Base-by-base conservation (phyloP, 1,140 invertebrate species). In the Trichonephila clavata region DNA sequence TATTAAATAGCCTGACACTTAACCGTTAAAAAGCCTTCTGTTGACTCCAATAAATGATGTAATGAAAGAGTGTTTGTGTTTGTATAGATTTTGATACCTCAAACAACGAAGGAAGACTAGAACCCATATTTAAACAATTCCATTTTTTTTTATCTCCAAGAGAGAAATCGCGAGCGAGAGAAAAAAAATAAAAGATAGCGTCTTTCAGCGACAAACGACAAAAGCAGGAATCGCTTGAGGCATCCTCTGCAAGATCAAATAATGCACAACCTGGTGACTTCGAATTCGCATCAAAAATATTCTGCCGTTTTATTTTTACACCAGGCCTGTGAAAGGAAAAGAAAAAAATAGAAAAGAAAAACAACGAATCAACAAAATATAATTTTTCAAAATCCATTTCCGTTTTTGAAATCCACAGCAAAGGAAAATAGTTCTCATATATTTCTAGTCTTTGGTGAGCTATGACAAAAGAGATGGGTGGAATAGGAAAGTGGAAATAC, bases 341-440 rank as follows among this genome's bases (percentile, higher is more conserved):
- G 77, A 83, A 20, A 59, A 63, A 83, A 81, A 81, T 24, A 81
- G 39, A 27, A n/a, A 32, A 32, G 21, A 81, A 39, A 90, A 80
- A 63, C 24, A 63, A 77, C 71, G 71, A 77, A 83, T 89, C 61
- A 61, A 71, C 63, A 89, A 71, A 89, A 89, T 89, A 89, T 89
- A 89, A 89, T 89, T 89, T 71, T 89, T 71, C 27, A 60, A 89
- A 89, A 89, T 89, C 86, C 63, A 89, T 89, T 89, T 89, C 86
- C 39, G 39, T 60, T 32, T 89, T 86, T 20, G 61, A 57, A 57
- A 68, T 43, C 61, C 39, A 59, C 21, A 60, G 63, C 16, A 57
- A 43, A 24, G 39, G 32, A 89, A 27, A 89, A 43, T 39, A 89
- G 63, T 39, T 43, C 27, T 39, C 20, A 32, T 59, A 71, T 50